Evolutionary conservation across 2,113 vertebrate species (phyloP), one percentile per base, ranked within the genome.

Genomic region (Cyprinodon tularosa): DNA sequence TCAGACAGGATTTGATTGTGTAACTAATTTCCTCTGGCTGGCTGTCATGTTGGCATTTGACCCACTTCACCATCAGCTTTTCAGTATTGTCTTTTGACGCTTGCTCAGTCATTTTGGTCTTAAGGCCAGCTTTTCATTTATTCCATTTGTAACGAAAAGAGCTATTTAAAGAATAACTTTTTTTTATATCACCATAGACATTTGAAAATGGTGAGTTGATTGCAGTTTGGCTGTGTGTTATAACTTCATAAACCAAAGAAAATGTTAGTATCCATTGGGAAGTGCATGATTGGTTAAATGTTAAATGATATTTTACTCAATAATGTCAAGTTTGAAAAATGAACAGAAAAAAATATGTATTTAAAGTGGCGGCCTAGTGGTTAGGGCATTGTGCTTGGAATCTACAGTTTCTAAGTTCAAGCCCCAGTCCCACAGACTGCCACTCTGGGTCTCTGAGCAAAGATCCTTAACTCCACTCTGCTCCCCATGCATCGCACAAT

Each of bases 1-100:
- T 85, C 81, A 84, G 70, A 69, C 75, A 69, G 84, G 75, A 77
- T 88, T 89, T 89, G 77, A 87, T 78, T 81, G 82, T 86, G 71
- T 74, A 77, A 88, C 86, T 85, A 85, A 87, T 87, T 85, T 82
- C 44, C 71, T 71, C 72, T 80, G 64, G 62, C 62, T 85, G 61
- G 73, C 72, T 66, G 80, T 72, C 59, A 29, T 68, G 82, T 40
- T 71, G 71, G 20, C 68, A 66, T 66, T 63, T 68, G 92, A 90
- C 53, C 71, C 74, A 11, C 61, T 72, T 76, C 67, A 53, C 63
- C 66, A 11, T 83, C 78, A 77, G 60, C 53, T 12, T 81, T 79
- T 64, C 60, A 47, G 62, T 74, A 10, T 82, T 75, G 68, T 39
- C 57, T 11, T 85, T 82, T 81, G 48, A 72, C 78, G 77, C 53